A percentile compares a stretch with the other conserved stretches of the same genome.
These are phyloP conservation scores for Hucho hucho DNA, from an alignment of 2,113 vertebrate species.

Conservation along the genomic window DNA sequence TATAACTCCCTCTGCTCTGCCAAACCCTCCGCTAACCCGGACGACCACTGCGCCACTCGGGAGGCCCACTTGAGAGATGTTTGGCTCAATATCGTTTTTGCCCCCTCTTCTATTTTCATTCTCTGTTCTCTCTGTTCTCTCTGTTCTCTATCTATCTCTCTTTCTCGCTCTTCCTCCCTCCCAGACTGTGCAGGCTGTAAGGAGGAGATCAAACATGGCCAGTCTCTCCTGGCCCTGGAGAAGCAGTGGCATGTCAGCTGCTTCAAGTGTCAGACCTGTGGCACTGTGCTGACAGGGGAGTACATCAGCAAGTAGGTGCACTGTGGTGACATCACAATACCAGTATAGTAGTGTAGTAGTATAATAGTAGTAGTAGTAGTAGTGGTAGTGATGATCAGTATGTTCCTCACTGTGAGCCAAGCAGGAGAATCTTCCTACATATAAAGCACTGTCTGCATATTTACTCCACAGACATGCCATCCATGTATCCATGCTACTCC, in stretches of 20 bases:
- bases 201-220: slow-evolving; percentile 94
- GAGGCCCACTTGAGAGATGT: background rate
- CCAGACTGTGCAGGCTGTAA: slow-evolving; percentile 93
- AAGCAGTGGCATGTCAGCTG: slow-evolving; percentile 98
- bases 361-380: too few relatives aligned
- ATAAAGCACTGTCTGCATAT: too few relatives aligned
- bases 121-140: background rate
- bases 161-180: slow-evolving; percentile 1
- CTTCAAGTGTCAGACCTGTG: slow-evolving; percentile 93
- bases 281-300: slow-evolving; percentile 88
- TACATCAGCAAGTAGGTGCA: slow-evolving; percentile 97
- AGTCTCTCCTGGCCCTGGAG: slow-evolving; percentile 93
- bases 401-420: too few relatives aligned
- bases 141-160: background rate
- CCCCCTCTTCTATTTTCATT: background rate
- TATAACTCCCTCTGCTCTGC: background rate
- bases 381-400: too few relatives aligned
- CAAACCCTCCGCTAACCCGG: too few relatives aligned
- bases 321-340: too few relatives aligned
- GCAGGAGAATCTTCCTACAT: too few relatives aligned
- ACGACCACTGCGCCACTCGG: background rate
- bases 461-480: too few relatives aligned
- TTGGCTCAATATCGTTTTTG: background rate
- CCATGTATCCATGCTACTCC: too few relatives aligned
- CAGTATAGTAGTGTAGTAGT: too few relatives aligned